phyloP scores from a whole-genome alignment of 1,140 invertebrate species.

The Maniola jurtina region DNA sequence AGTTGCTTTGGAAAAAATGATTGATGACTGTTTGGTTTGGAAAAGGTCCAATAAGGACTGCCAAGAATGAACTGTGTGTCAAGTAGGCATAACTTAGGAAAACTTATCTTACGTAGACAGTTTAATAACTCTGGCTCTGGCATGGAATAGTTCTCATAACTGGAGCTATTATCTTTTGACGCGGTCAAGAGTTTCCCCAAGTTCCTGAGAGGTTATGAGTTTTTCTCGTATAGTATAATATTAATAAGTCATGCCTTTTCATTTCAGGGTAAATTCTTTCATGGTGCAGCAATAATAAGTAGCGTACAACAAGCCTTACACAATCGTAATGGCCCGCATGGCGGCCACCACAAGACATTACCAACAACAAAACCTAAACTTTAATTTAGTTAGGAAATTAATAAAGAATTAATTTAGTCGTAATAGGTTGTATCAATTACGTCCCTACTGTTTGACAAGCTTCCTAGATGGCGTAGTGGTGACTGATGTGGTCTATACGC shows the following conservation, averaged over 20 bases:
- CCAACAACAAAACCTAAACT: neutral
- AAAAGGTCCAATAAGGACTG: neutral
- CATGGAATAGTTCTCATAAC: neutral
- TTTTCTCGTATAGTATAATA: no score
- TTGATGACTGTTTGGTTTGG: constrained; percentile 4
- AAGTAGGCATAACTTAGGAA: constrained; percentile 5
- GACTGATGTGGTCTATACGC: no score
- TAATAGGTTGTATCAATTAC: neutral
- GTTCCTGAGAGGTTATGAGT: no score
- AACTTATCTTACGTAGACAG: no score
- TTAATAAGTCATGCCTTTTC: neutral
- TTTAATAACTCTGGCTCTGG: neutral
- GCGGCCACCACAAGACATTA: constrained; percentile 33
- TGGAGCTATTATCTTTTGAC: neutral
- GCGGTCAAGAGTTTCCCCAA: neutral
- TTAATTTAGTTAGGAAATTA: neutral
- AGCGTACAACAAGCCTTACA: constrained; percentile 41
- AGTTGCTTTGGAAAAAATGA: constrained; percentile 6
- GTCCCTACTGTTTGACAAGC: neutral
- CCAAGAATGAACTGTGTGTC: neutral
- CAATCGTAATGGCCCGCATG: constrained; percentile 30
- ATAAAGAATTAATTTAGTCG: neutral
- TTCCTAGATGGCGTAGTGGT: no score
- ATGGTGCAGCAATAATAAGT: constrained; percentile 43
- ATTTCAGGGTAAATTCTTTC: constrained; percentile 47